phyloP scores from a whole-genome alignment of 2,113 vertebrate genomes.

The Tenebrosternarchus preto region DNA sequence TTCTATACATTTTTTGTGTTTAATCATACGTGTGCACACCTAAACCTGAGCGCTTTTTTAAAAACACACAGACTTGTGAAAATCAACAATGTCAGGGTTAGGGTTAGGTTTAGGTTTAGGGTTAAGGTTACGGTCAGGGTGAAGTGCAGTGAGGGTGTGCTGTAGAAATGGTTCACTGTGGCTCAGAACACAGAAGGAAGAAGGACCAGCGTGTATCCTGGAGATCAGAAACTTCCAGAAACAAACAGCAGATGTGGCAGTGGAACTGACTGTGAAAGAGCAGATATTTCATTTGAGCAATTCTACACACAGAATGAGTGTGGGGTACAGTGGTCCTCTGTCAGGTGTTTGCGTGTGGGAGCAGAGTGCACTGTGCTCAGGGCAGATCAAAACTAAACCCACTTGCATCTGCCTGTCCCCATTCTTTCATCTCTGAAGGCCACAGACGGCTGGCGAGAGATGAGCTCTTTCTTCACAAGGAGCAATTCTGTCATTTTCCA shows the following conservation, averaged over 20 bases:
- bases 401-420: neutral
- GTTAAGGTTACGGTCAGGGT: no score
- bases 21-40: neutral
- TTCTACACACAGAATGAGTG: neutral
- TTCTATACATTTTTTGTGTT: neutral
- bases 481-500: constrained; percentile 49
- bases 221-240: no score
- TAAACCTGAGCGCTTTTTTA: neutral
- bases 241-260: no score
- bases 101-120: no score
- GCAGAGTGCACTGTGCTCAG: neutral
- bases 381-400: constrained; percentile 39
- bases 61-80: neutral
- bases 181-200: no score
- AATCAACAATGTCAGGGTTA: no score
- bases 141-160: no score
- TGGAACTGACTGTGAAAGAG: no score
- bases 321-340: neutral
- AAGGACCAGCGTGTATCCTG: no score
- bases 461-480: constrained; percentile 37
- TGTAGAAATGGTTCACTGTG: no score
- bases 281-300: neutral
- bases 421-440: constrained; percentile 45
- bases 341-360: constrained; percentile 14
- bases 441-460: constrained; percentile 23